Conservation (phyloP, 2,113 vertebrate genomes). For the Rhineura floridana region DNA sequence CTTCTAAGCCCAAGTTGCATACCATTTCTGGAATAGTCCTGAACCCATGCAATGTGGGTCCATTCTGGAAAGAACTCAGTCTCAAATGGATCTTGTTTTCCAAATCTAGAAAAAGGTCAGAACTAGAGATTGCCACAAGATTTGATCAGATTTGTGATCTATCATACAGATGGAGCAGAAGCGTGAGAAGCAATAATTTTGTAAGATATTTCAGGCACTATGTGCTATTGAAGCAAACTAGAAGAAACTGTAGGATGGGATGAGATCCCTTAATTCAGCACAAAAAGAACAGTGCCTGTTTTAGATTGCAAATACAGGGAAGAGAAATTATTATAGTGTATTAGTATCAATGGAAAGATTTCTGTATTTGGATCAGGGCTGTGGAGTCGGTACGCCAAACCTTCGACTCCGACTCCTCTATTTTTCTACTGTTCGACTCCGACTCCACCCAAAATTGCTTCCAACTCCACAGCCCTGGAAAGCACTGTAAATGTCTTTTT, state of each 20-base stretch:
- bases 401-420: no score
- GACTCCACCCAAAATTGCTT: no score
- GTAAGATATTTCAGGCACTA: neutral
- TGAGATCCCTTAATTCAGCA: neutral
- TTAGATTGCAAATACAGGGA: neutral
- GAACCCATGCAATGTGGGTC: neutral
- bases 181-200: neutral
- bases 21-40: neutral
- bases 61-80: neutral
- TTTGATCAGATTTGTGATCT: neutral
- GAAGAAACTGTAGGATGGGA: neutral
- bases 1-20: neutral
- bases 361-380: no score
- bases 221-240: neutral
- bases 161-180: neutral
- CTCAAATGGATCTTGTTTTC: neutral
- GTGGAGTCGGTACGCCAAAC: no score
- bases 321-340: neutral
- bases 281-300: neutral
- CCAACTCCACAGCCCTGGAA: no score
- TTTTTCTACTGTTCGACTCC: no score
- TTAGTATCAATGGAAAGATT: neutral
- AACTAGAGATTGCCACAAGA: neutral
- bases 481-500: no score
- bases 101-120: neutral